Evolutionary conservation across 1,140 invertebrate genomes (phyloP).

Genomic region (Diuraphis noxia): DNA sequence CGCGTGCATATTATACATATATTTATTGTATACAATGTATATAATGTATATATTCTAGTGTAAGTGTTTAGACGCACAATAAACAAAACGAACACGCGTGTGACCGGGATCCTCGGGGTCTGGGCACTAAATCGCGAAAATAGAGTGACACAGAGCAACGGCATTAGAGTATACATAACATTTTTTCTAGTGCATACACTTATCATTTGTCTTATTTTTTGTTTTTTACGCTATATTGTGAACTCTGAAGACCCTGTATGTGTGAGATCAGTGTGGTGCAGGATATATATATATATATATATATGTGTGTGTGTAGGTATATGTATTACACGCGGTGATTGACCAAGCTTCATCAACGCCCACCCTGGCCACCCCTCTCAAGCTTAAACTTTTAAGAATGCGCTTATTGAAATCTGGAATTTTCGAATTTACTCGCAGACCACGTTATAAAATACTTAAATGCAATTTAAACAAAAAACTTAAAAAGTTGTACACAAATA

Average conservation of each 20-base stretch:
- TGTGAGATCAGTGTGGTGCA: neutral
- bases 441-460: neutral
- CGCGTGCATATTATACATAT: neutral
- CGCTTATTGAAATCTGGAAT: neutral
- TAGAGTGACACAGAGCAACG: neutral
- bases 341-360: neutral
- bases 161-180: neutral
- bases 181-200: neutral
- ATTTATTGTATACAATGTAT: neutral
- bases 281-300: neutral
- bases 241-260: neutral
- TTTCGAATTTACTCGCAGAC: neutral
- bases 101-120: neutral
- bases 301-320: neutral
- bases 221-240: neutral
- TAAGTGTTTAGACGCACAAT: neutral
- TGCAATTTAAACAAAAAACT: neutral
- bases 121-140: neutral
- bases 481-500: neutral
- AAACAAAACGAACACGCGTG: neutral
- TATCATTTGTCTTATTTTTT: slow-evolving; percentile 18
- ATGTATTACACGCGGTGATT: neutral
- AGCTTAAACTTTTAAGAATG: neutral
- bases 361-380: too few species aligned
- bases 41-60: neutral